Percentiles rank a stretch among this genome's conserved stretches.
Conservation (phyloP, 2,113 vertebrate genomes). For the Boulengeromyrus knoepffleri region DNA sequence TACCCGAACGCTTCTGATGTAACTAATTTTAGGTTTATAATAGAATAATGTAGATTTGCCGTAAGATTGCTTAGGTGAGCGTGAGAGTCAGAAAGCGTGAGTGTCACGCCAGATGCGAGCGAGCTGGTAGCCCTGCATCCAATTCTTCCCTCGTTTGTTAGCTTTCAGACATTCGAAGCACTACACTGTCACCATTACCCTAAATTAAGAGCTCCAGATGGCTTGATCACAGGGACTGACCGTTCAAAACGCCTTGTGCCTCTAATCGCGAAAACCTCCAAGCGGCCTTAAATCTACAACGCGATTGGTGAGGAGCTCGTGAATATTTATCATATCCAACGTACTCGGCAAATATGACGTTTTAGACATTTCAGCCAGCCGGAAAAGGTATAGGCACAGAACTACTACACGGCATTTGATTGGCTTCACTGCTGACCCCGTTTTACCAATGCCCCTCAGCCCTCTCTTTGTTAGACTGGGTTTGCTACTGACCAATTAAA, state of each 20-base stretch:
- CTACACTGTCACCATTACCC: not conserved
- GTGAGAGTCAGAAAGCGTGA: not conserved
- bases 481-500: constrained; percentile 33
- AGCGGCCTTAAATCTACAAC: not conserved
- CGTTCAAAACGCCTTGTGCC: not conserved
- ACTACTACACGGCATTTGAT: not conserved
- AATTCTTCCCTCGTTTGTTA: not conserved
- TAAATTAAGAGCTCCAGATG: not conserved
- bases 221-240: not conserved
- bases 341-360: not conserved
- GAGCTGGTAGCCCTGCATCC: not conserved
- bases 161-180: not conserved
- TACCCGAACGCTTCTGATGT: not conserved
- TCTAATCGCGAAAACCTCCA: not conserved
- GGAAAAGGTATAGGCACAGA: not conserved
- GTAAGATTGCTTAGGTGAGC: not conserved
- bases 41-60: not conserved
- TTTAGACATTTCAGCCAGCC: not conserved
- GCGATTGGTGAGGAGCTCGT: not conserved
- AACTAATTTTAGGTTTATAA: not conserved
- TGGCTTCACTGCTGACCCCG: constrained; percentile 12
- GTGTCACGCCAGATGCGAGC: too few relatives aligned
- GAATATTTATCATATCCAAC: not conserved
- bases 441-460: constrained; percentile 12
- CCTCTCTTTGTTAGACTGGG: constrained; percentile 30